Base-by-base conservation (phyloP, 1,140 invertebrate genomes). In the Heliothis virescens region DNA sequence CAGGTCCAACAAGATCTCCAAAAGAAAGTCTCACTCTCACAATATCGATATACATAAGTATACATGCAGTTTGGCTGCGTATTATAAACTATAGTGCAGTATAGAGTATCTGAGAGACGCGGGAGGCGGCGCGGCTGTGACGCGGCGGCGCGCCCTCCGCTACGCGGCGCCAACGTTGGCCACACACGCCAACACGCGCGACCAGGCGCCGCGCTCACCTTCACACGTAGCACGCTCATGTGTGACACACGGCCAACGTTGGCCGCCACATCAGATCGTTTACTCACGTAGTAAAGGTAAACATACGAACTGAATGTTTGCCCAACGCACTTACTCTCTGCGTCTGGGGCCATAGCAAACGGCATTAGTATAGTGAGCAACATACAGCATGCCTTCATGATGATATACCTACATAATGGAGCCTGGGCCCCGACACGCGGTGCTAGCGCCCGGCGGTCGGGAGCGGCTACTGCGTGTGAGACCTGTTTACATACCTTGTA, bases 141-240 rank as follows among this genome's bases (percentile, higher is more conserved):
- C 88, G 88, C 82, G 11, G 72, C 82, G 87, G n/a, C 87, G 86
- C 81, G 86, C 87, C 88, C 81, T 79, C 83, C 71, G 69, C 69
- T 72, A 74, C 34, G 16, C 72, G 34, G 48, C 65, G 48, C 65
- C 73, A 52, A 52, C 10, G n/a, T 65, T 52, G 9, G 29, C 16
- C 52, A 47, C 11, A 12, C 16, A 0, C 57, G 21, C 57, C 18
- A 59, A 18, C 60, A 29, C 34, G 34, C 41, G 41, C 41, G 16
- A 0, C 3, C 16, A 26, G n/a, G 29, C 7, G 3, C 60, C 15
- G 15, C 5, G 41, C 60, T 63, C 60, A n/a, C 15, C 15, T 9
- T 16, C 29, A 47, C n/a, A 34, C 3, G 10, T 41, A 65, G n/a
- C 9, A 74, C 12, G 10, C 34, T 41, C 10, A 55, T 52, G 21